Evolutionary conservation across 1,140 invertebrate genomes (phyloP).

Genomic region (Drosophila obscura): DNA sequence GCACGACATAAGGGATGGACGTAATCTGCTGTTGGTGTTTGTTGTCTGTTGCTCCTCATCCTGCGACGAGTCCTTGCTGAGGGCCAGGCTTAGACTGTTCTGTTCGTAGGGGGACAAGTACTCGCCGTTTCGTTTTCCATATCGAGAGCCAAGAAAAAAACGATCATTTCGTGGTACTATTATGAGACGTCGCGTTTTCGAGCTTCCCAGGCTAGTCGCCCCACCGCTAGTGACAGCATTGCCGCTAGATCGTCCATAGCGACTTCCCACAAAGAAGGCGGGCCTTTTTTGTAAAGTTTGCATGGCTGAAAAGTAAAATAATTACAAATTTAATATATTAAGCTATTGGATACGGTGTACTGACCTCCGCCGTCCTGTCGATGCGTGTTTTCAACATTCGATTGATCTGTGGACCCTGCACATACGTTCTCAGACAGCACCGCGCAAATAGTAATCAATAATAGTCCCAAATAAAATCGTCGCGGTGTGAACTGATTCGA

Average conservation of each 20-base stretch:
- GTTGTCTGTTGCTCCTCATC: too few relatives aligned
- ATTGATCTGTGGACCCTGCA: slow-evolving; percentile 31
- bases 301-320: slow-evolving; percentile 30
- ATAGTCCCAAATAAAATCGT: slow-evolving; percentile 42
- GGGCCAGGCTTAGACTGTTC: slow-evolving; percentile 35
- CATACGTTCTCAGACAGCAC: slow-evolving; percentile 43
- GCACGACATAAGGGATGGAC: slow-evolving; percentile 53
- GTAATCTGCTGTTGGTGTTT: too few relatives aligned
- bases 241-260: slow-evolving; percentile 76
- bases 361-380: slow-evolving; percentile 54
- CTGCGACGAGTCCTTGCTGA: slow-evolving; percentile 20
- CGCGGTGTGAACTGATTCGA: slow-evolving; percentile 20
- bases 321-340: not conserved
- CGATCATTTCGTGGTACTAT: slow-evolving; percentile 80
- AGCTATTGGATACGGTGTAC: not conserved
- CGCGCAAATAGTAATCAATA: slow-evolving; percentile 48
- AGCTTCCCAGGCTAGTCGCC: slow-evolving; percentile 32
- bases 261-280: slow-evolving; percentile 81
- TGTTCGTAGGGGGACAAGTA: slow-evolving; percentile 61
- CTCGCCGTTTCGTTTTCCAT: slow-evolving; percentile 73
- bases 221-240: slow-evolving; percentile 20
- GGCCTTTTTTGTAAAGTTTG: slow-evolving; percentile 62
- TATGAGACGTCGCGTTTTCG: slow-evolving; percentile 65
- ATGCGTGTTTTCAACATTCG: slow-evolving; percentile 30
- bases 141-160: slow-evolving; percentile 81